These are phyloP conservation scores for Melanargia galathea DNA, from an alignment of 2,888 invertebrate genomes.

Conservation along the genomic window DNA sequence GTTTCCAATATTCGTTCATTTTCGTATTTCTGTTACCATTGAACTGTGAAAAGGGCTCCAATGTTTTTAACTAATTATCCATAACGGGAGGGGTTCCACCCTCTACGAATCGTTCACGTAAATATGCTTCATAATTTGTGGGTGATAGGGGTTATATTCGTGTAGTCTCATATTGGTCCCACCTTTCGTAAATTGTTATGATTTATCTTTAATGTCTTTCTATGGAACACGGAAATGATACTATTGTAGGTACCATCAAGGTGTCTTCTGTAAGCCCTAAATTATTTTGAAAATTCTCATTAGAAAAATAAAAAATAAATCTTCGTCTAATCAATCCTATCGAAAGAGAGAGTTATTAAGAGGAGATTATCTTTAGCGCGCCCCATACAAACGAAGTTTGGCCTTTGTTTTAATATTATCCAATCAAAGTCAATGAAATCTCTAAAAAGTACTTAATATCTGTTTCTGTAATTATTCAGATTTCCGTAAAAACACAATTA, in stretches of 20 bases:
- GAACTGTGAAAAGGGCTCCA: constrained; percentile 38
- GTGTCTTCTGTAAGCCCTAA: constrained; percentile 1
- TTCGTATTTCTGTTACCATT: constrained; percentile 23
- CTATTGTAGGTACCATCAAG: background rate
- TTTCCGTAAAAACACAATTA: too few relatives aligned
- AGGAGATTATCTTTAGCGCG: too few relatives aligned
- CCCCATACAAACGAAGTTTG: too few relatives aligned
- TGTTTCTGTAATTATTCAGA: too few relatives aligned
- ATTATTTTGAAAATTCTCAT: too few relatives aligned
- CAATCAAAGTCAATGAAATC: too few relatives aligned
- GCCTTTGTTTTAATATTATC: too few relatives aligned
- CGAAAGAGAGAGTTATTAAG: too few relatives aligned
- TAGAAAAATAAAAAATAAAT: too few relatives aligned
- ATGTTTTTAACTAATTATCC: constrained; percentile 40
- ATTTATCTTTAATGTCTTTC: constrained; percentile 11
- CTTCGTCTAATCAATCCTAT: too few relatives aligned
- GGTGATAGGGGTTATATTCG: background rate
- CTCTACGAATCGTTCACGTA: constrained; percentile 4
- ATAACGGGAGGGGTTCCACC: constrained; percentile 38
- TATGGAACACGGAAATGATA: background rate
- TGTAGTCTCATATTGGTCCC: background rate
- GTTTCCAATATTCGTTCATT: too few relatives aligned
- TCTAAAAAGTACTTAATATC: too few relatives aligned
- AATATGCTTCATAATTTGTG: constrained; percentile 13
- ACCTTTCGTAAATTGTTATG: constrained; percentile 23